Base-by-base conservation (phyloP, 2,113 vertebrate genomes). In the Leptosomus discolor region DNA sequence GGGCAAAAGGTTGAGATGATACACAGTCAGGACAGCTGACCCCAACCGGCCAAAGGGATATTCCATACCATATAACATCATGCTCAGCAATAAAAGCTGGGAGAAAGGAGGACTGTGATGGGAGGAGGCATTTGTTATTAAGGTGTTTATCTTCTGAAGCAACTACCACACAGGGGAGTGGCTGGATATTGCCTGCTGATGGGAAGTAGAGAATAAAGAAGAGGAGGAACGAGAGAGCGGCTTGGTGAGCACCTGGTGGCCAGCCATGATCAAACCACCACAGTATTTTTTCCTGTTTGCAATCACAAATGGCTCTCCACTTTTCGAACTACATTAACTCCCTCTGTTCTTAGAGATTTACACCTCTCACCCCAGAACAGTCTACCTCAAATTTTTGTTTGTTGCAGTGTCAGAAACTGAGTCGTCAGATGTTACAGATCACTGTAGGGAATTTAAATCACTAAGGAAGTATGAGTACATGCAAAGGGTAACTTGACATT, bases 171-270 rank as follows among this genome's bases (percentile, higher is more conserved):
- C n/a, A n/a, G n/a, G 32, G 10, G 19, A 29, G 46, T n/a, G 19
- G 23, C 23, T 75, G 78, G 27, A 39, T 45, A 29, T 29, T 2
- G 2, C 23, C 78, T 75, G 36, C 65, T 75, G 45, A 23, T 48
- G 23, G 53, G 30, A 82, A 53, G 12, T 5, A 63, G 29, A 76
- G 57, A 63, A 63, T 23, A 85, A 61, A 54, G 57, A 82, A 73
- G 58, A 69, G 4, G 0, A 3, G 3, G 12, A 51, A 11, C 37
- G 51, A 83, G 36, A 64, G 13, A 69, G 15, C 1, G 2, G 11
- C 50, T 86, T 82, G 50, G 37, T 63, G 43, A 19, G 13, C 29
- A 57, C 8, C 34, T 27, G 22, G 12, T 32, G 11, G 21, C 19
- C 43, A 43, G 19, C 19, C 53, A 69, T 46, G 12, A 3, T 37